Percentiles rank a stretch among this genome's conserved stretches.
Conservation (phyloP, 2,888 invertebrate species). For the Dinocampus coccinellae region DNA sequence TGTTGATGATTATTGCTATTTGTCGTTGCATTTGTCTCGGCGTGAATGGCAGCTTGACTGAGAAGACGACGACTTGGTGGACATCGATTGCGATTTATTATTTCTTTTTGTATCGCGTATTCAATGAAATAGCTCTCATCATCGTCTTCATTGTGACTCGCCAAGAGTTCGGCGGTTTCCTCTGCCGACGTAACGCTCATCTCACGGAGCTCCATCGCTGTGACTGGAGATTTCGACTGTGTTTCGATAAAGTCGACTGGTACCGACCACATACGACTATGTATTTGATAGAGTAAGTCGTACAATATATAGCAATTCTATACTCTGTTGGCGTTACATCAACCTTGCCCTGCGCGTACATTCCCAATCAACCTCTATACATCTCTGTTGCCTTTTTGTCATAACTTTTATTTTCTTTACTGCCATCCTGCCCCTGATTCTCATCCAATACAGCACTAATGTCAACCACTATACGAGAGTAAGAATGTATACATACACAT, state of each 20-base stretch:
- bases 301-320: not conserved
- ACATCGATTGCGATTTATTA: slow-evolving; percentile 61
- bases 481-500: not conserved
- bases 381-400: not conserved
- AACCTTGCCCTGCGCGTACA: not conserved
- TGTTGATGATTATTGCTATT: slow-evolving; percentile 52
- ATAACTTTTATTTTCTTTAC: not conserved
- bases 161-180: slow-evolving; percentile 59
- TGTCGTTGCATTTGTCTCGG: slow-evolving; percentile 51
- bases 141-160: slow-evolving; percentile 47
- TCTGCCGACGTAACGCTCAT: slow-evolving; percentile 56
- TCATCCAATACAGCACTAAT: not conserved
- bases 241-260: not conserved
- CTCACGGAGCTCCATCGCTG: slow-evolving; percentile 62
- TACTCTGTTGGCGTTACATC: not conserved
- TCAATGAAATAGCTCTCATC: slow-evolving; percentile 62
- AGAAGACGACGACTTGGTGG: slow-evolving; percentile 61
- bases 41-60: slow-evolving; percentile 54
- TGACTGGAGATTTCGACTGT: slow-evolving; percentile 36
- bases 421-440: not conserved
- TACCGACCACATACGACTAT: not conserved
- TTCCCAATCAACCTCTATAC: not conserved
- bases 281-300: not conserved
- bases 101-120: slow-evolving; percentile 62
- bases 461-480: not conserved